Base-by-base conservation (phyloP, 2,113 vertebrate species). In the Catagonus wagneri region DNA sequence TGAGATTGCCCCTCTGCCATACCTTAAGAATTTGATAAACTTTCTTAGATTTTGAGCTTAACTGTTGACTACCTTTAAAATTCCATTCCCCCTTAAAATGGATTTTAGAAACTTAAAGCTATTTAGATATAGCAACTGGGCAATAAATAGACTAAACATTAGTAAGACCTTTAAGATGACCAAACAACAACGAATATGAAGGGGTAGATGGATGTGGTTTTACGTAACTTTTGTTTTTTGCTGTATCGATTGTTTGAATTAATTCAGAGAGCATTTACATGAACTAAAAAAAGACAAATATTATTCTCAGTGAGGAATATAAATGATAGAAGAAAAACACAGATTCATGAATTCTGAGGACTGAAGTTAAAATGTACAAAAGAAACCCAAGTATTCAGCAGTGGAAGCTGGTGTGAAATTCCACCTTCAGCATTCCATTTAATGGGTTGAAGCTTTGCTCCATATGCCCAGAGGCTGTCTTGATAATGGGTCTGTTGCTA, bases 401-500 rank as follows among this genome's bases (percentile, higher is more conserved):
- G 12, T 63, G 61, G 6, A 92, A 85, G 14, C 65, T 44, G 66
- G 13, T 89, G 66, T 72, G 50, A 89, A 81, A 78, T 76, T 7
- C 50, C 92, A 85, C 61, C 93, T 34, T 56, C 50, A 86, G 85
- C 32, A 75, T 83, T 54, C 78, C 58, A 50, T 90, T 97, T 72
- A 94, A n/a, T 91, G 83, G 81, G 20, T n/a, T 90, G 72, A 95
- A 74, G 12, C 63, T 84, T 66, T 96, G 69, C 69, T 52, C 34
- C 69, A 20, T 6, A 56, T 93, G 92, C 89, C 94, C 75, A 69
- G 63, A 17, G 90, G 66, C 80, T 83, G 81, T 89, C 89, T 68
- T 79, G 39, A 71, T 93, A 76, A 94, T 86, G 27, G 83, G n/a
- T 79, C 36, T 32, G 56, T 96, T 96, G 93, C 79, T 93, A 90